phyloP scores from a whole-genome alignment of 2,888 invertebrate species.

The Chironomus riparius region DNA sequence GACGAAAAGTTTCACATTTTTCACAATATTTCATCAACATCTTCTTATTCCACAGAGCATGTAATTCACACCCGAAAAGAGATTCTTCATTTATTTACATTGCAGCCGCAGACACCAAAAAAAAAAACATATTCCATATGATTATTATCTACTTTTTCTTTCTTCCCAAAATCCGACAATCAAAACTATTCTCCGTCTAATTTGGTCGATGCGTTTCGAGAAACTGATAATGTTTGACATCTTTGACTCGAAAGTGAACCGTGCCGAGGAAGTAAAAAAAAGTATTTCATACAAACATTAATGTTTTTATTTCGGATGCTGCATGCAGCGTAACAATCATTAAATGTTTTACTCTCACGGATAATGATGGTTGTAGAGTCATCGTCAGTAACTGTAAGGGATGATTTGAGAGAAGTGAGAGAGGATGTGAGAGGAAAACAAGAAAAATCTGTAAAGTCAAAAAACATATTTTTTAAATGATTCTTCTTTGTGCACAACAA shows the following conservation, averaged over 20 bases:
- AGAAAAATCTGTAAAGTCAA: not conserved
- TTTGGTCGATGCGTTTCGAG: conserved; percentile 7
- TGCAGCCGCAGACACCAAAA: not conserved
- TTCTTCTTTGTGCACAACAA: not conserved
- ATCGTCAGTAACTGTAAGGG: not conserved
- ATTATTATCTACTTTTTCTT: not conserved
- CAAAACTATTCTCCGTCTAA: conserved; percentile 1
- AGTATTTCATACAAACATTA: too few relatives aligned
- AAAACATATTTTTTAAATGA: not conserved
- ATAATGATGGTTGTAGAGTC: not conserved
- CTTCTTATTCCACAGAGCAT: too few relatives aligned
- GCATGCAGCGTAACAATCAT: not conserved
- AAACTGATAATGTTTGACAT: conserved; percentile 12
- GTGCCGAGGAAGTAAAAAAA: not conserved
- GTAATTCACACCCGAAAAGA: not conserved
- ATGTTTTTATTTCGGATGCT: not conserved
- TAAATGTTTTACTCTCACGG: not conserved
- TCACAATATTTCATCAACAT: too few relatives aligned
- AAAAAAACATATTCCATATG: not conserved
- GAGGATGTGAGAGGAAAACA: not conserved
- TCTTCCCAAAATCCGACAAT: not conserved
- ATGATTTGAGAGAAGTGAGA: not conserved
- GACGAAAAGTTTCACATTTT: too few relatives aligned
- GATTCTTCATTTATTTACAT: not conserved
- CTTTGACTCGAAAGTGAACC: not conserved